Conservation (phyloP, 2,888 invertebrate genomes). For the Drosophila monieri region DNA sequence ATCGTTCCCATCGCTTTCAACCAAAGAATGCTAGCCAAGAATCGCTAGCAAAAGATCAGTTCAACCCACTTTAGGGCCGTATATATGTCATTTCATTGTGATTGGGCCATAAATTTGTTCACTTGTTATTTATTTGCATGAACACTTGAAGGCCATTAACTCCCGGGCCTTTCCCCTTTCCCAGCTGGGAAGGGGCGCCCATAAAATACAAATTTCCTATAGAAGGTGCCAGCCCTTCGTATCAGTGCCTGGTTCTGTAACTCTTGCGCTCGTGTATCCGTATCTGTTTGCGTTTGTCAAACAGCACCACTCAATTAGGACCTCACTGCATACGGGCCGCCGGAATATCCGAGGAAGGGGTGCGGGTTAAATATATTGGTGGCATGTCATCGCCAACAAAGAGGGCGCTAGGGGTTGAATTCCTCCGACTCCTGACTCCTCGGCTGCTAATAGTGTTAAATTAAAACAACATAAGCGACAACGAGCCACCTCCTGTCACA, state of each 20-base stretch:
- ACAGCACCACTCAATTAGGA: constrained; percentile 76
- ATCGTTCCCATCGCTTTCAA: neutral
- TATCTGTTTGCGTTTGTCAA: constrained; percentile 75
- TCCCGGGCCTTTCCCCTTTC: constrained; percentile 14
- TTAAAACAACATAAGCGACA: constrained; percentile 80
- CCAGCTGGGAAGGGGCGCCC: constrained; percentile 39
- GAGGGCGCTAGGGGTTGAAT: constrained; percentile 44
- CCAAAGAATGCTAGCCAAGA: neutral
- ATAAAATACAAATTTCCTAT: constrained; percentile 62
- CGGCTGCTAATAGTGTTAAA: constrained; percentile 80
- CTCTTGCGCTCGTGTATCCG: constrained; percentile 8
- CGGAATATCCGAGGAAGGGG: neutral
- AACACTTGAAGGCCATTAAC: constrained; percentile 56
- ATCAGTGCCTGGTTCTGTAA: constrained; percentile 23
- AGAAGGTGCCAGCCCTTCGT: constrained; percentile 46
- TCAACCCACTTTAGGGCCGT: neutral
- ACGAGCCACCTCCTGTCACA: constrained; percentile 63
- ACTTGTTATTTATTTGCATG: constrained; percentile 75
- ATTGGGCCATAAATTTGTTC: constrained; percentile 49
- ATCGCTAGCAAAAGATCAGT: neutral
- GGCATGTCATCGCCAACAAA: constrained; percentile 14
- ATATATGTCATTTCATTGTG: constrained; percentile 12
- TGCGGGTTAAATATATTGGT: constrained; percentile 11
- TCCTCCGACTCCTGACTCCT: constrained; percentile 53
- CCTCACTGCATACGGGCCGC: constrained; percentile 31